Evolutionary conservation across 2,113 vertebrate genomes (phyloP).

Genomic region (Tetrax tetrax): DNA sequence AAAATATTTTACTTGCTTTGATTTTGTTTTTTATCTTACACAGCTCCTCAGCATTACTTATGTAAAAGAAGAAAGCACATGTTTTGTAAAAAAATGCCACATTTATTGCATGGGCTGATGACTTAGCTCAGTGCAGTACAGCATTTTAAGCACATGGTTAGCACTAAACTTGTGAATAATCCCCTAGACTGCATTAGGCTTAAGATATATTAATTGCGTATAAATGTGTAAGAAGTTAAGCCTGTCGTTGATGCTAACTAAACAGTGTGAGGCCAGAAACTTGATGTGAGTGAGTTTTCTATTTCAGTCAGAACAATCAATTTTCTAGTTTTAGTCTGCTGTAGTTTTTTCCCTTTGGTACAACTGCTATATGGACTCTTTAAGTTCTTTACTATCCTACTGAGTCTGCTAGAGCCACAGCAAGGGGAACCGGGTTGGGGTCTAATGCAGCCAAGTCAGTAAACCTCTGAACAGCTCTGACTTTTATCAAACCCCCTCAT

Average conservation of each 20-base stretch:
- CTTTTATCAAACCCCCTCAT: background rate
- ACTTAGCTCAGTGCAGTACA: background rate
- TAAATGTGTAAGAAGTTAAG: background rate
- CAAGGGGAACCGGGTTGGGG: background rate
- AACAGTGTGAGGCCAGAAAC: background rate
- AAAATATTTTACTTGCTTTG: background rate
- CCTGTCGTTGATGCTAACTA: background rate
- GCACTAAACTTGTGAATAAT: background rate
- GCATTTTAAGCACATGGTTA: background rate
- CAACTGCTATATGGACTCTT: background rate
- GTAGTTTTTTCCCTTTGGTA: background rate
- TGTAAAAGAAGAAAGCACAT: background rate
- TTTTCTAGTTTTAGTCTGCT: background rate
- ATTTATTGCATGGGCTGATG: background rate
- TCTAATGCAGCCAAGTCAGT: background rate
- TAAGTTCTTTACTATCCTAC: background rate
- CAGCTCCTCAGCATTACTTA: background rate
- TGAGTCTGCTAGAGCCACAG: background rate
- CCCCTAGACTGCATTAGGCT: background rate
- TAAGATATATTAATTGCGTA: background rate
- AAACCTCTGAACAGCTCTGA: background rate
- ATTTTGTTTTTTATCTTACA: accelerated
- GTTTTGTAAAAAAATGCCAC: background rate
- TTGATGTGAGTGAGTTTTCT: background rate
- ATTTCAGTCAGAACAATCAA: background rate